These are phyloP conservation scores for Bhutanitis thaidina DNA, from an alignment of 2,888 invertebrate genomes.

Conservation along the genomic window DNA sequence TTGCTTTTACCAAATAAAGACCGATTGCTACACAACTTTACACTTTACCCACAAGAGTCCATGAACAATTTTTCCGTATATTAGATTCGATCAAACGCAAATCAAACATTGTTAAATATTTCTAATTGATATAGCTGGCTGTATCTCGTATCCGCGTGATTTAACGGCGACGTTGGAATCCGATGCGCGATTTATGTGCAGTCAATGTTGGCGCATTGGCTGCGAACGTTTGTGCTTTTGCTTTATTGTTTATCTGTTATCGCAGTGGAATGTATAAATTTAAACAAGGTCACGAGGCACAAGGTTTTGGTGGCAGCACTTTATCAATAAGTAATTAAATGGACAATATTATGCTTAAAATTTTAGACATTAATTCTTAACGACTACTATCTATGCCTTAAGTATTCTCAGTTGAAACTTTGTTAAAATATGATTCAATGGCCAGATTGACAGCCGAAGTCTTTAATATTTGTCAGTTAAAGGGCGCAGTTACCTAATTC, in stretches of 20 bases:
- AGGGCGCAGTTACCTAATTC: no score
- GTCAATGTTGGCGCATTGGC: constrained; percentile 30
- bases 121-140: constrained; percentile 68
- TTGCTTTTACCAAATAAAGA: constrained; percentile 29
- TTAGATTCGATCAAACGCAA: constrained; percentile 16
- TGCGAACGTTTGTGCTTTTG: constrained; percentile 30
- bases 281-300: no score
- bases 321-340: no score
- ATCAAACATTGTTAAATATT: constrained; percentile 39
- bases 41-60: constrained; percentile 26
- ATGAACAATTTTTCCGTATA: constrained; percentile 17
- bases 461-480: no score
- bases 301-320: no score
- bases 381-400: no score
- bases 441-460: no score
- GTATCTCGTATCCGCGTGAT: constrained; percentile 69
- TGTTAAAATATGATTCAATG: no score
- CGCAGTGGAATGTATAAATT: no score
- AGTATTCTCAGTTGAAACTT: no score
- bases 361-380: no score
- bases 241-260: constrained; percentile 29
- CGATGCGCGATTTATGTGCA: constrained; percentile 52
- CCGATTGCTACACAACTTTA: constrained; percentile 28
- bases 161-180: constrained; percentile 59
- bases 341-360: no score